Conservation (phyloP, 2,888 invertebrate genomes). For the Microplitis manilae region DNA sequence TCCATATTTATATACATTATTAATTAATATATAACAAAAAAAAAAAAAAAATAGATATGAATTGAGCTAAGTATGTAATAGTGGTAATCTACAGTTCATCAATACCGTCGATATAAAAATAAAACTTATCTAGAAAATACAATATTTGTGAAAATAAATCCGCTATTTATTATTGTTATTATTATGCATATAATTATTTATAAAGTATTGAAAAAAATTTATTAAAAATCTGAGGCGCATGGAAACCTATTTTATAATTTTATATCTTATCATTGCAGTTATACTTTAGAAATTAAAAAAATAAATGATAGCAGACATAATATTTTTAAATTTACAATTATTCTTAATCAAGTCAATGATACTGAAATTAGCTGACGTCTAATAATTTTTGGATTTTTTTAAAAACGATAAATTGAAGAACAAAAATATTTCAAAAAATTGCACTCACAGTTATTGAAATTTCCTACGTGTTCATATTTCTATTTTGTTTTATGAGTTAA, state of each 20-base stretch:
- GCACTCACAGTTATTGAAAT: too few species aligned
- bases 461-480: too few species aligned
- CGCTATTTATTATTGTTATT: neutral
- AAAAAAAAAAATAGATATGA: constrained; percentile 41
- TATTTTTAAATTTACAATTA: too few species aligned
- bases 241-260: neutral
- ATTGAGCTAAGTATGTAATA: neutral
- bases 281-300: neutral
- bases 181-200: neutral
- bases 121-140: constrained; percentile 46
- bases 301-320: neutral
- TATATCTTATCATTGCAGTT: neutral
- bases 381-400: too few species aligned
- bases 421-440: too few species aligned
- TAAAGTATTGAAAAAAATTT: neutral
- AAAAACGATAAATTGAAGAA: too few species aligned
- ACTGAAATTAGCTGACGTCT: too few species aligned
- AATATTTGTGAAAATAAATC: constrained; percentile 37
- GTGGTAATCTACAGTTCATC: neutral
- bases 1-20: neutral
- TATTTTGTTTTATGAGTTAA: too few species aligned
- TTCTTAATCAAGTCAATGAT: too few species aligned
- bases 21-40: constrained; percentile 22
- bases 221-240: neutral
- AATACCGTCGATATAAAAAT: constrained; percentile 46